These are phyloP conservation scores for Mastomys natalensis DNA, from an alignment of 2,113 vertebrate genomes.

Conservation along the genomic window DNA sequence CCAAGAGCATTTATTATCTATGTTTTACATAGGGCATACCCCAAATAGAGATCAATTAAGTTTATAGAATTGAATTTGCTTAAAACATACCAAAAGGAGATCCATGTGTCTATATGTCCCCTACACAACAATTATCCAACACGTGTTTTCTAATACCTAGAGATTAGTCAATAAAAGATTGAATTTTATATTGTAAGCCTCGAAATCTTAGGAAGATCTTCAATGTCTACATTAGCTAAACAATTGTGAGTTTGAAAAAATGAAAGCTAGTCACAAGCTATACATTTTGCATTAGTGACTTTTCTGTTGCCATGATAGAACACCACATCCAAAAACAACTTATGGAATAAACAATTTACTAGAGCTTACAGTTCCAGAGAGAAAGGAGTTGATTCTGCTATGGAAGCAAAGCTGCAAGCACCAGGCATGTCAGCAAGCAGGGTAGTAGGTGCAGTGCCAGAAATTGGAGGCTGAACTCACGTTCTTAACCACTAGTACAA, in stretches of 20 bases:
- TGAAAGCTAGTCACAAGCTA: not conserved
- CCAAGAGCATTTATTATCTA: constrained; percentile 46
- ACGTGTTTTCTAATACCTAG: constrained; percentile 61
- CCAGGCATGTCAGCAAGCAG: not conserved
- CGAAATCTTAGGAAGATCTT: constrained; percentile 55
- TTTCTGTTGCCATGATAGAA: not conserved
- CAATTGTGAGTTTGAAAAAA: not conserved
- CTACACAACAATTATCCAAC: constrained; percentile 18
- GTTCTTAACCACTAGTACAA: not conserved
- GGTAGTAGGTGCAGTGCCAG: not conserved
- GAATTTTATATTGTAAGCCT: constrained; percentile 55
- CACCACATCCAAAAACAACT: not conserved
- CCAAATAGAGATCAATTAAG: constrained; percentile 70
- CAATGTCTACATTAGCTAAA: not conserved
- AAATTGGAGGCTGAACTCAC: not conserved
- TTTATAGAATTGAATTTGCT: constrained; percentile 67
- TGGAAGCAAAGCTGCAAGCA: not conserved
- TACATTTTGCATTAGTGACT: not conserved
- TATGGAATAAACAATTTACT: not conserved
- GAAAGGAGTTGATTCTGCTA: not conserved
- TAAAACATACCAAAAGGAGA: constrained; percentile 49
- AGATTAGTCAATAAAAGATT: constrained; percentile 33
- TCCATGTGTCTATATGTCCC: constrained; percentile 67
- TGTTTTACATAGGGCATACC: constrained; percentile 48
- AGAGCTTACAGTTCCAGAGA: not conserved